Evolutionary conservation across 2,797 vertebrate genomes (phyloP).

Genomic region (Pseudochromis fuscus): DNA sequence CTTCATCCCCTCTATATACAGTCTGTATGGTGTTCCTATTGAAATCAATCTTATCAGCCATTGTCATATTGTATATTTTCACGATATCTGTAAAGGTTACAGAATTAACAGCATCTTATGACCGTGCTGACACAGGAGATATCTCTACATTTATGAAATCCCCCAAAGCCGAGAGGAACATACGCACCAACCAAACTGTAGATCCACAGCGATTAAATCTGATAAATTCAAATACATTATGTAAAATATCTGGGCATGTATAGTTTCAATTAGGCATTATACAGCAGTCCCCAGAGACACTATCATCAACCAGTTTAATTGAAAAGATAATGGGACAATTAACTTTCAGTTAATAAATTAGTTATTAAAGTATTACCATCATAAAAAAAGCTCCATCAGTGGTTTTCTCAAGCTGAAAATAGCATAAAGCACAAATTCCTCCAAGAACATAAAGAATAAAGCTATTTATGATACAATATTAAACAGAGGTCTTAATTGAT

Average conservation of each 20-base stretch:
- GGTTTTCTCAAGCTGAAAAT: conserved; percentile 12
- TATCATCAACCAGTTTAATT: conserved; percentile 42
- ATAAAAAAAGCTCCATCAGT: not conserved
- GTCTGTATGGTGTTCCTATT: too few relatives aligned
- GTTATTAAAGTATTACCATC: conserved; percentile 22
- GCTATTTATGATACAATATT: conserved; percentile 18
- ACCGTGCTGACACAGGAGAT: not conserved
- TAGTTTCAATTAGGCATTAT: conserved; percentile 12
- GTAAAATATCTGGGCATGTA: not conserved
- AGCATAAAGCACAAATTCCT: conserved; percentile 18
- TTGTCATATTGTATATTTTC: too few relatives aligned
- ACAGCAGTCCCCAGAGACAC: conserved; percentile 1
- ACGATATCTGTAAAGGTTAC: too few relatives aligned
- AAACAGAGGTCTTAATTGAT: not conserved
- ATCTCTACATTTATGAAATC: not conserved
- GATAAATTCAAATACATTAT: conserved; percentile 9
- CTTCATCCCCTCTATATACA: too few relatives aligned
- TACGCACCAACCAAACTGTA: not conserved
- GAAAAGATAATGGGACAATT: conserved; percentile 51
- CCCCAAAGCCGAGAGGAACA: not conserved
- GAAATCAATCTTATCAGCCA: too few relatives aligned
- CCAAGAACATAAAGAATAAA: conserved; percentile 7
- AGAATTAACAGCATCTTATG: too few relatives aligned
- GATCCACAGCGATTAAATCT: conserved; percentile 21
- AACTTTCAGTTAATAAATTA: conserved; percentile 45